Conservation (phyloP, 2,888 invertebrate species). For the Salpingus planirostris region DNA sequence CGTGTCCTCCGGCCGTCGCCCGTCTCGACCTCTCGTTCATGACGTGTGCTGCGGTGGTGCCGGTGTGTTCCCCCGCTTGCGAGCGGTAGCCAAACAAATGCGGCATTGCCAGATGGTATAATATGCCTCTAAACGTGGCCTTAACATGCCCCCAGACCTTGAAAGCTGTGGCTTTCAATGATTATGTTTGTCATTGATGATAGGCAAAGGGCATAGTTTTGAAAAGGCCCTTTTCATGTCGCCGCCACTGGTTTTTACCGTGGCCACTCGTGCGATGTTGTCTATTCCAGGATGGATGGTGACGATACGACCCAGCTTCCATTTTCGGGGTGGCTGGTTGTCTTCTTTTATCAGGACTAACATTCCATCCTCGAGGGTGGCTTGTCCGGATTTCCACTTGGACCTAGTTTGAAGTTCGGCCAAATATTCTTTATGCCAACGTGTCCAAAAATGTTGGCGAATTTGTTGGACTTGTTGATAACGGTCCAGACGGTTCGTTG, state of each 20-base stretch:
- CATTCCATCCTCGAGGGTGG: slow-evolving; percentile 18
- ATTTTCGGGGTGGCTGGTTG: slow-evolving; percentile 22
- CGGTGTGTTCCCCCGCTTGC: no score
- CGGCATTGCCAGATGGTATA: no score
- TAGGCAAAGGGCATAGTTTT: not conserved
- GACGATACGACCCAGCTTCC: slow-evolving; percentile 14
- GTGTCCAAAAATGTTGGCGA: slow-evolving; percentile 22
- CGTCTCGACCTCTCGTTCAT: no score
- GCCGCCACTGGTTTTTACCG: not conserved
- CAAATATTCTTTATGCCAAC: slow-evolving; percentile 25
- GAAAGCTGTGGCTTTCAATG: not conserved
- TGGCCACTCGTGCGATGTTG: not conserved
- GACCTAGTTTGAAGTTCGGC: slow-evolving; percentile 18
- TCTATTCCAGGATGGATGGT: not conserved
- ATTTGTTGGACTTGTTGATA: slow-evolving; percentile 22
- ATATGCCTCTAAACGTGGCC: no score
- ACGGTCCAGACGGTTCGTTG: slow-evolving; percentile 15
- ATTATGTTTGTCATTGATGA: not conserved
- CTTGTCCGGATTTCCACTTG: slow-evolving; percentile 13
- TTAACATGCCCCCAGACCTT: not conserved
- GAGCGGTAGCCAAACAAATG: no score
- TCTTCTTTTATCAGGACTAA: slow-evolving; percentile 29
- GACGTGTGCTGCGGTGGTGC: no score
- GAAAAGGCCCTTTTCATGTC: not conserved
- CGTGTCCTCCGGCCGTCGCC: no score